phyloP scores from a whole-genome alignment of 2,888 invertebrate genomes.

The Latrodectus hesperus region DNA sequence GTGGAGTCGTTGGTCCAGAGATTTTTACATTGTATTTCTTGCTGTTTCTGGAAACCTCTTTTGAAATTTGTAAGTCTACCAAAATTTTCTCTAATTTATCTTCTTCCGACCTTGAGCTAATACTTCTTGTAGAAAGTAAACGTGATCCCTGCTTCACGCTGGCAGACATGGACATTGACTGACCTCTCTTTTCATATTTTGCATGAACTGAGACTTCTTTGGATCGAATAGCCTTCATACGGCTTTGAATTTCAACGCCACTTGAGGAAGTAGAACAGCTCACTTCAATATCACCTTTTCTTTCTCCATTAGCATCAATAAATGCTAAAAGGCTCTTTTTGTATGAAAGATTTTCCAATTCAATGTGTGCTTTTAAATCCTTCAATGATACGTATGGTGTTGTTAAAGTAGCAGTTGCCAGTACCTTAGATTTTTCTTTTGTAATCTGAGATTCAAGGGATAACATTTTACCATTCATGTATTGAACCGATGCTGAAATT shows the following conservation, averaged over 20 bases:
- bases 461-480: conserved; percentile 7
- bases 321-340: conserved; percentile 15
- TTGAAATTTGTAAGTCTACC: conserved; percentile 27
- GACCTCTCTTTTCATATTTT: conserved; percentile 13
- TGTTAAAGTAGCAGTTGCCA: conserved; percentile 3
- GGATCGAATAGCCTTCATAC: conserved; percentile 25
- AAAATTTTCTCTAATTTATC: conserved; percentile 38
- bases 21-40: conserved; percentile 16
- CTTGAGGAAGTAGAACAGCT: conserved; percentile 9
- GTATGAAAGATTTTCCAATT: background rate
- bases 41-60: conserved; percentile 13
- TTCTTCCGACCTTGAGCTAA: background rate
- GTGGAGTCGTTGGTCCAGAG: conserved; percentile 19
- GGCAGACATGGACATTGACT: conserved; percentile 16
- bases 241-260: conserved; percentile 22
- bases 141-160: conserved; percentile 20
- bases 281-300: conserved; percentile 41
- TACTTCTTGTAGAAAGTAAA: conserved; percentile 26
- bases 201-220: conserved; percentile 44
- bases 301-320: conserved; percentile 32
- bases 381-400: conserved; percentile 20
- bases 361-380: conserved; percentile 23
- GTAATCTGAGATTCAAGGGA: conserved; percentile 9
- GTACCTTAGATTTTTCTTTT: background rate
- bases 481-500: conserved; percentile 7